phyloP scores from a whole-genome alignment of 2,113 vertebrate genomes.

The Colius striatus region DNA sequence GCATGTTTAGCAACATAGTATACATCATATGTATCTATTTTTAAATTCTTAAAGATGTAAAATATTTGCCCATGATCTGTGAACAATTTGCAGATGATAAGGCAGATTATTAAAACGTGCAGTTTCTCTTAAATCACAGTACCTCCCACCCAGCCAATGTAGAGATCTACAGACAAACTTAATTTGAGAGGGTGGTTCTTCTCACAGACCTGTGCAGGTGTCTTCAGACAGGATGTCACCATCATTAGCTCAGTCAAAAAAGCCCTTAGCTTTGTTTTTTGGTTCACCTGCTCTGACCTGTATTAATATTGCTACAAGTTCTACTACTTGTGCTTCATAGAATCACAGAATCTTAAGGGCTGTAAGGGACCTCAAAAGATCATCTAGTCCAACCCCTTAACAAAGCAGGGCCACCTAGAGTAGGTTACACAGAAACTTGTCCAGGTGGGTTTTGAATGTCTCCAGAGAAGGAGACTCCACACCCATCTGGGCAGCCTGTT shows the following conservation, averaged over 20 bases:
- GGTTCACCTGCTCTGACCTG: not conserved
- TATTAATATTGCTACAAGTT: not conserved
- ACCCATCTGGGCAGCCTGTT: too few relatives aligned
- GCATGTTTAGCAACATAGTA: not conserved
- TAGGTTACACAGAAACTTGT: too few relatives aligned
- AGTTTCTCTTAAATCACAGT: not conserved
- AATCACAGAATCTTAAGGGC: too few relatives aligned
- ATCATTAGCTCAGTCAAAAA: not conserved
- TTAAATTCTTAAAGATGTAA: not conserved
- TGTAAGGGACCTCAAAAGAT: too few relatives aligned
- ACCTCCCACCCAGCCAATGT: not conserved
- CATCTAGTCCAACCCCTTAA: too few relatives aligned
- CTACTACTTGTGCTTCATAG: not conserved
- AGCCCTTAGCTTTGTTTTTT: not conserved
- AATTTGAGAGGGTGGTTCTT: not conserved
- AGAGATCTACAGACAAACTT: not conserved
- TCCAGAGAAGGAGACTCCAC: too few relatives aligned
- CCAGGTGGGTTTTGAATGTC: too few relatives aligned
- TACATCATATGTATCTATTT: not conserved
- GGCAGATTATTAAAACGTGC: not conserved
- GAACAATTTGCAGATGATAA: not conserved
- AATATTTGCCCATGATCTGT: not conserved
- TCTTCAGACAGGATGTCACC: not conserved
- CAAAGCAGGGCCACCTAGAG: too few relatives aligned
- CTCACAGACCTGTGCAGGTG: not conserved